Evolutionary conservation across 2,888 invertebrate species (phyloP).

Genomic region (Mimas tiliae): DNA sequence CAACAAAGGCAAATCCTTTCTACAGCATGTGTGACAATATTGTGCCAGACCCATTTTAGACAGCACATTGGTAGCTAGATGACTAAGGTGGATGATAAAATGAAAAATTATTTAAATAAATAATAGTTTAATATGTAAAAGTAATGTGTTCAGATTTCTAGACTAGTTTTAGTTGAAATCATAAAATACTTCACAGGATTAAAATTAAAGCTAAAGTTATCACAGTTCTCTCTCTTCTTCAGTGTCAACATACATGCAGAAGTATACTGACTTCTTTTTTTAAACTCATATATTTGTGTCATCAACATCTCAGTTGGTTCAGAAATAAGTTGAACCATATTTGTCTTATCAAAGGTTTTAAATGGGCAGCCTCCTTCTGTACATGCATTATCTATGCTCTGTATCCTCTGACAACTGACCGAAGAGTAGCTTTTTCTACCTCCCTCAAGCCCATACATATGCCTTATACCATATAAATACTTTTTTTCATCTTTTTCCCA

Average conservation of each 20-base stretch:
- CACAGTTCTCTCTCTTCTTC: slow-evolving; percentile 50
- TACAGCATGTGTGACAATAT: too few relatives aligned
- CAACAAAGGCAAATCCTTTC: too few relatives aligned
- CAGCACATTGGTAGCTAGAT: too few relatives aligned
- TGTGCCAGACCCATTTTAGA: too few relatives aligned
- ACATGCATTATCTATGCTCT: slow-evolving; percentile 77
- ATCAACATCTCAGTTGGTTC: slow-evolving; percentile 45
- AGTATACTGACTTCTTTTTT: slow-evolving; percentile 54
- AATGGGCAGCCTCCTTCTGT: slow-evolving; percentile 88
- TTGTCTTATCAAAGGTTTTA: slow-evolving; percentile 79
- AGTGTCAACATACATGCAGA: slow-evolving; percentile 61
- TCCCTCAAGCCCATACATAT: slow-evolving; percentile 90
- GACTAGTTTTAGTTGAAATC: slow-evolving; percentile 39
- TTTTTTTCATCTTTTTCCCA: slow-evolving; percentile 87
- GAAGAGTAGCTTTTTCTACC: slow-evolving; percentile 85
- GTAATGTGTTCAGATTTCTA: neutral
- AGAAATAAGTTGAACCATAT: slow-evolving; percentile 65
- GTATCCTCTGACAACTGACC: slow-evolving; percentile 85
- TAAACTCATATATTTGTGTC: slow-evolving; percentile 62
- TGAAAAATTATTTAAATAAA: neutral
- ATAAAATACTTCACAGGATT: slow-evolving; percentile 70
- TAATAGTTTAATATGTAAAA: slow-evolving; percentile 7
- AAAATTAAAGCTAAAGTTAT: slow-evolving; percentile 66
- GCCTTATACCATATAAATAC: slow-evolving; percentile 88
- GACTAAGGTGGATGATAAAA: neutral